Conservation (phyloP, 1,140 invertebrate genomes). For the Trichogramma pretiosum region DNA sequence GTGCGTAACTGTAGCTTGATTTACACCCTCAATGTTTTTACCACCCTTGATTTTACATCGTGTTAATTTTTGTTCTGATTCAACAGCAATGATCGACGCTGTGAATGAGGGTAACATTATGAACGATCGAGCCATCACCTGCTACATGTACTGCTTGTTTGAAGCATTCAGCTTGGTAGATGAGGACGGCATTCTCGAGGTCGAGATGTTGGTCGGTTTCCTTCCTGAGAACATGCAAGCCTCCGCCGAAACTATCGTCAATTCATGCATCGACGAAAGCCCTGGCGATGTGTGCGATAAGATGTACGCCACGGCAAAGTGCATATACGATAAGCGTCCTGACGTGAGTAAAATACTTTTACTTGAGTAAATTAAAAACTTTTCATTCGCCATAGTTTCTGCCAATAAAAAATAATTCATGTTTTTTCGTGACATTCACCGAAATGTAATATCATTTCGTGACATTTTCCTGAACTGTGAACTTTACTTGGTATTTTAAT, state of each 20-base stretch:
- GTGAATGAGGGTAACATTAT: conserved; percentile 25
- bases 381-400: too few species aligned
- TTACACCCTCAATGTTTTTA: too few species aligned
- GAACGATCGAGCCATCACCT: conserved; percentile 30
- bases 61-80: too few species aligned
- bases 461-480: too few species aligned
- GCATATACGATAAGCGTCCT: conserved; percentile 25
- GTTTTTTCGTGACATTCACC: too few species aligned
- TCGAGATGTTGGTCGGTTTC: conserved; percentile 30
- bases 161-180: conserved; percentile 34
- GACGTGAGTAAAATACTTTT: conserved; percentile 34
- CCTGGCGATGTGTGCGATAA: conserved; percentile 31
- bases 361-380: too few species aligned
- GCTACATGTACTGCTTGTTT: conserved; percentile 40
- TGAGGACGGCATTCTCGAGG: conserved; percentile 29
- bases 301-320: conserved; percentile 28
- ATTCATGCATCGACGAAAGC: conserved; percentile 20
- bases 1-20: conserved; percentile 28
- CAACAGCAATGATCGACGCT: conserved; percentile 32
- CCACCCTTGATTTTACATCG: too few species aligned
- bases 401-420: too few species aligned
- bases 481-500: too few species aligned
- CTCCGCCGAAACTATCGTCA: conserved; percentile 16
- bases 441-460: too few species aligned
- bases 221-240: conserved; percentile 24